These are phyloP conservation scores for Morone saxatilis DNA, from an alignment of 2,113 vertebrate species.

Conservation along the genomic window DNA sequence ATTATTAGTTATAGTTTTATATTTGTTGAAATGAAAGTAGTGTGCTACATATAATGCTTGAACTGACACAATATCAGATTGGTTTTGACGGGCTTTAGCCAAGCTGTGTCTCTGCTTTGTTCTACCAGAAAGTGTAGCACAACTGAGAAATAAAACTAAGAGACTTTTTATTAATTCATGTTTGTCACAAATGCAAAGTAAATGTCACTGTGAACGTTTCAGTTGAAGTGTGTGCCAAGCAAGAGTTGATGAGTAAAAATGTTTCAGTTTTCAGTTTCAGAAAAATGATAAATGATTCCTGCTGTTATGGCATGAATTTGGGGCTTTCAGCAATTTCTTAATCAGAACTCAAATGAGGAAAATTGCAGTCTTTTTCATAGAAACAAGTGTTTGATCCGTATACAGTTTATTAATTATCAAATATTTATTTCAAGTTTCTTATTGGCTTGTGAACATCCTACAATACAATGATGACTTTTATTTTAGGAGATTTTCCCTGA, in stretches of 20 bases:
- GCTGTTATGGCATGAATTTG: slow-evolving; percentile 26
- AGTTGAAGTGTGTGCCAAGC: slow-evolving; percentile 35
- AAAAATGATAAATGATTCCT: slow-evolving; percentile 21
- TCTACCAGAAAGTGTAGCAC: slow-evolving; percentile 54
- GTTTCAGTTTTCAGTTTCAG: slow-evolving; percentile 9
- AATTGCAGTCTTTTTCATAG: not conserved
- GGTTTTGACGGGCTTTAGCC: slow-evolving; percentile 63
- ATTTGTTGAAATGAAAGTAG: slow-evolving; percentile 45
- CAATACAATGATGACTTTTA: not conserved
- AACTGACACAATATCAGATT: slow-evolving; percentile 60
- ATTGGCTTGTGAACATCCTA: not conserved
- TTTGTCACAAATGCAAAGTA: slow-evolving; percentile 74
- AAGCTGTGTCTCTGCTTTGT: slow-evolving; percentile 70
- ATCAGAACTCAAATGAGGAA: slow-evolving; percentile 13
- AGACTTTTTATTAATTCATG: slow-evolving; percentile 78
- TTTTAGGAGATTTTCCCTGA: not conserved
- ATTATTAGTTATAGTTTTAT: slow-evolving; percentile 52
- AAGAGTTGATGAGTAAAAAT: not conserved
- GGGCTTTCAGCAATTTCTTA: not conserved
- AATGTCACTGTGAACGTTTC: slow-evolving; percentile 68
- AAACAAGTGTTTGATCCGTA: not conserved
- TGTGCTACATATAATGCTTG: slow-evolving; percentile 33
- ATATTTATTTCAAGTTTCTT: slow-evolving; percentile 22
- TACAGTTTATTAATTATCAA: not conserved
- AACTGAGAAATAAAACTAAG: slow-evolving; percentile 51